Evolutionary conservation across 1,140 invertebrate genomes (phyloP).

Genomic region (Rhopalosiphum padi): DNA sequence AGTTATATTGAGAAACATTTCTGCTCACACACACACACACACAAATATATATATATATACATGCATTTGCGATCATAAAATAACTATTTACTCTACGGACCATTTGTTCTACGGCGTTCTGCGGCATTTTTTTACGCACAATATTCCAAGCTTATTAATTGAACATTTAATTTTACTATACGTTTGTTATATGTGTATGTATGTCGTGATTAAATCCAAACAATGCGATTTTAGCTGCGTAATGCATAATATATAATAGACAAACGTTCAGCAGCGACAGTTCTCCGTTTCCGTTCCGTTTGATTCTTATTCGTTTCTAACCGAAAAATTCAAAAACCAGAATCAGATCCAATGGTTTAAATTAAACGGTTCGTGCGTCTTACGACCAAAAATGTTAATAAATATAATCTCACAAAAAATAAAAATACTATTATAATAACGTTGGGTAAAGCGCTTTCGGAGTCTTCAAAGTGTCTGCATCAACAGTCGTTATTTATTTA

Average conservation of each 20-base stretch:
- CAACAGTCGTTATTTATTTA: background rate
- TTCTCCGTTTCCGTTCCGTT: background rate
- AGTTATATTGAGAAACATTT: background rate
- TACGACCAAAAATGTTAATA: background rate
- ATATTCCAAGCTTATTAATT: background rate
- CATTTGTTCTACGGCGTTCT: background rate
- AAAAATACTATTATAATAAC: background rate
- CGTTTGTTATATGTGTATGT: background rate
- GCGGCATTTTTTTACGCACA: background rate
- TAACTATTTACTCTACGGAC: background rate
- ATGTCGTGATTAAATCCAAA: background rate
- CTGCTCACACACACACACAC: background rate
- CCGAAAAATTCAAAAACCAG: background rate
- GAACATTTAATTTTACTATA: background rate
- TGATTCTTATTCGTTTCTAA: conserved; percentile 1
- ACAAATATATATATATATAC: background rate
- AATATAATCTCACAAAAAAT: background rate
- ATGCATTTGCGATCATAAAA: background rate
- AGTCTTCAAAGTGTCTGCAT: background rate
- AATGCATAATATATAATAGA: background rate
- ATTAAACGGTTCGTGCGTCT: background rate
- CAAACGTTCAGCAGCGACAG: background rate
- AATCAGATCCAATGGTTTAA: background rate
- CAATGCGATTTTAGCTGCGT: background rate
- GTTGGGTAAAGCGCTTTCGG: background rate